Conservation (phyloP, 2,113 vertebrate genomes). For the Muscicapa adusta region DNA sequence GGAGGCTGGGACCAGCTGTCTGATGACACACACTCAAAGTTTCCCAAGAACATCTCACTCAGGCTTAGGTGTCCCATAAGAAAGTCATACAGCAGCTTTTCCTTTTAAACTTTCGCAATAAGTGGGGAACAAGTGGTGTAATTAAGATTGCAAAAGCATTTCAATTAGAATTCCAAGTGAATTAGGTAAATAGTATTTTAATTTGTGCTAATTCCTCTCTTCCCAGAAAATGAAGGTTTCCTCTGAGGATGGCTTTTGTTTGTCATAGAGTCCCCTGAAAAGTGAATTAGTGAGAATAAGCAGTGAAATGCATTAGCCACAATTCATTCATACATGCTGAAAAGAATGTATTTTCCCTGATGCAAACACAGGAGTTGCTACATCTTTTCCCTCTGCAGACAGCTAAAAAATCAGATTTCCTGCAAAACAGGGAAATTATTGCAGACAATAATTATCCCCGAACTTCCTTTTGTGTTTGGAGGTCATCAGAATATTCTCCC, state of each 20-base stretch:
- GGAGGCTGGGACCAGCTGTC: not conserved
- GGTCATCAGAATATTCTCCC: not conserved
- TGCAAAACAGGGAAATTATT: not conserved
- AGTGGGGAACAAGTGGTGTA: not conserved
- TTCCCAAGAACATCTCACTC: not conserved
- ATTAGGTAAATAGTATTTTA: not conserved
- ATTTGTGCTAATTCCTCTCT: slow-evolving; percentile 5
- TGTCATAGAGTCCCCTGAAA: not conserved
- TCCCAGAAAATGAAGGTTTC: not conserved
- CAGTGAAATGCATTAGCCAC: not conserved
- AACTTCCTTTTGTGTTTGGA: not conserved
- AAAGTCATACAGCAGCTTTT: not conserved
- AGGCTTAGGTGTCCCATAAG: not conserved
- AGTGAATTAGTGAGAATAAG: not conserved
- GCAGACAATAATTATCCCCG: not conserved
- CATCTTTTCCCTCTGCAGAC: not conserved
- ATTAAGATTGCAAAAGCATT: slow-evolving; percentile 42
- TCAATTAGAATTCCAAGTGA: not conserved
- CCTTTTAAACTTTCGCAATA: not conserved
- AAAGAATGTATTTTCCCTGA: not conserved
- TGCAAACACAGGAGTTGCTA: not conserved
- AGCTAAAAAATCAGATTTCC: not conserved
- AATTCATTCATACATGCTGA: not conserved
- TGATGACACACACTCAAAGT: not conserved
- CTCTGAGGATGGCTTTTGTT: not conserved